These are phyloP conservation scores for Lasioglossum villosulum DNA, from an alignment of 2,888 invertebrate species.

Conservation along the genomic window DNA sequence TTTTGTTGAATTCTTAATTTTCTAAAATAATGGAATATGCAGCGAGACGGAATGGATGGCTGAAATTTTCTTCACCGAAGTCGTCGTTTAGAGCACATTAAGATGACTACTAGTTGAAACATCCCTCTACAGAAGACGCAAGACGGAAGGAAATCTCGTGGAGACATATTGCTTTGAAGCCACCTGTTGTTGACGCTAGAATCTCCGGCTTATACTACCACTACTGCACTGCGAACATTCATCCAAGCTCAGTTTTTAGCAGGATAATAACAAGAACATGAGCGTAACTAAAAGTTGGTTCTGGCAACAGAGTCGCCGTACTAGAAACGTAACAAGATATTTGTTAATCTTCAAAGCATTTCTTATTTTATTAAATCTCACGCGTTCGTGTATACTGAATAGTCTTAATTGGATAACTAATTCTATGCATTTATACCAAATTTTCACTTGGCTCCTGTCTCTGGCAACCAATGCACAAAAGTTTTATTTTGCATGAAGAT, in stretches of 20 bases:
- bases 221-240: neutral
- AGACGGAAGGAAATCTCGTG: neutral
- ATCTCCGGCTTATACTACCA: neutral
- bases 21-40: neutral
- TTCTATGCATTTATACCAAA: too few species aligned
- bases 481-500: neutral
- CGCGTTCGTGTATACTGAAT: neutral
- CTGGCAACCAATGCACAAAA: neutral
- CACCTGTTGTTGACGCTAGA: conserved; percentile 14
- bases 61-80: neutral
- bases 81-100: neutral
- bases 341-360: neutral
- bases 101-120: neutral
- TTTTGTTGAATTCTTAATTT: neutral
- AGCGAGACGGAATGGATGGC: neutral
- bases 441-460: neutral
- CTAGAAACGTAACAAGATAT: neutral
- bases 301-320: neutral
- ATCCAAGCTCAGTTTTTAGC: neutral
- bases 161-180: conserved; percentile 4
- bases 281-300: neutral
- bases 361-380: neutral
- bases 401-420: neutral
- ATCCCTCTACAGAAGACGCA: neutral
- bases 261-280: neutral